Base-by-base conservation (phyloP, 2,113 vertebrate species). In the Pterophyllum scalare region DNA sequence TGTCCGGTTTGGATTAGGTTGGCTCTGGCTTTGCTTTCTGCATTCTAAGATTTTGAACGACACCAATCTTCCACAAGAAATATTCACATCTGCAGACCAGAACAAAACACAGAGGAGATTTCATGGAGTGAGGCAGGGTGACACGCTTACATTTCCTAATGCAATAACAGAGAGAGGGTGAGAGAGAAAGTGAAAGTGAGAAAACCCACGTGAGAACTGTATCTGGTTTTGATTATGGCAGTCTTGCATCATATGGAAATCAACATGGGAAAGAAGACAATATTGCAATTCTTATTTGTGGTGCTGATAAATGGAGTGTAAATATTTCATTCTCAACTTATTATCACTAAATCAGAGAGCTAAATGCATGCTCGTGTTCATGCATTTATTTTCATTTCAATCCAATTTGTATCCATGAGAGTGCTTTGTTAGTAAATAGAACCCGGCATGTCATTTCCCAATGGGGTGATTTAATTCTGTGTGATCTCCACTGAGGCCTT, bases 1-100 rank as follows among this genome's bases (percentile, higher is more conserved):
- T 33, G 57, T 79, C 43, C 75, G 19, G 33, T 80, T 59, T 62
- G 13, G 65, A 79, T 81, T 14, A 64, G 13, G 31, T 77, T 46
- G 14, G 26, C 28, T 72, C 12, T 28, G 75, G 31, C 22, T 67
- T 46, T 17, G 76, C 61, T 78, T 56, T 84, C 60, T 35, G 28
- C 65, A 33, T 75, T 86, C 26, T 65, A 17, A 77, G 59, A 81
- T 52, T 28, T 67, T 72, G 62, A 84, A 56, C 79, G 22, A 33
- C 62, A 57, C n/a, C 26, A 77, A 72, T 70, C 12, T 17, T 58
- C 58, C 24, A 26, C 46, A 59, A 52, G 57, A 80, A 75, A 62
- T 59, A 40, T 33, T 77, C 87, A 91, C 92, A 93, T 93, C 89
- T 94, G 94, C 54, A 10, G 52, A 79, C 83, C 92, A 94, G 88